Evolutionary conservation across 2,797 vertebrate genomes (phyloP), one percentile per base, ranked within the genome.

Genomic region (Catostomus latipinnis): DNA sequence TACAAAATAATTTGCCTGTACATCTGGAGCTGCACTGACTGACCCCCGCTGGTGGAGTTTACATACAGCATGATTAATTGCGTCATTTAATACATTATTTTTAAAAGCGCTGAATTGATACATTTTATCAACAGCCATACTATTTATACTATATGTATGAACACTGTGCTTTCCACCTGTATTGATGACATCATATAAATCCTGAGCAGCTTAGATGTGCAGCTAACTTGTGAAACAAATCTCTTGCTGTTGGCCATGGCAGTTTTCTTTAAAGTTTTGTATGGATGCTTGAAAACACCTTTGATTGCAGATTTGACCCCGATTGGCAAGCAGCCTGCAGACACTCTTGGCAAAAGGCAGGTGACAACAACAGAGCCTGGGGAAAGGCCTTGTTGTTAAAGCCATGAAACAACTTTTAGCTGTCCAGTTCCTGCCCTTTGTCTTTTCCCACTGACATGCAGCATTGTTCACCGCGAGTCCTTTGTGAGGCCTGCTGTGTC

Each of bases 361-460:
- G 81, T 80, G 82, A 76, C 58, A 71, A 71, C 66, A 71, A 50
- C 77, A 66, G 14, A 71, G 60, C 46, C 53, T 70, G 50, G 63
- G 16, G 70, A 74, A 74, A 74, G 54, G 45, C 76, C 81, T 65
- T 75, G 71, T 74, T 74, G 77, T 75, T 74, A 67, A 80, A 71
- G 48, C 73, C 61, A 60, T 65, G 45, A 65, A 65, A 83, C 72
- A 70, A 50, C 72, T 83, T 73, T 83, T 76, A 76, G 67, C 68
- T 79, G 76, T 83, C 71, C 76, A 83, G 76, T 65, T 71, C 73
- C 78, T 80, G 67, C 54, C 74, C 73, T 83, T 83, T 83, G 74
- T 81, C 62, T 65, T 69, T 61, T 69, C 73, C 63, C 53, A 62
- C 65, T 49, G 78, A 72, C 73, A 77, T 60, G 34, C 69, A 34